These are phyloP conservation scores for Gymnopithys bicolor DNA, from an alignment of 2,797 vertebrate species.

Conservation along the genomic window DNA sequence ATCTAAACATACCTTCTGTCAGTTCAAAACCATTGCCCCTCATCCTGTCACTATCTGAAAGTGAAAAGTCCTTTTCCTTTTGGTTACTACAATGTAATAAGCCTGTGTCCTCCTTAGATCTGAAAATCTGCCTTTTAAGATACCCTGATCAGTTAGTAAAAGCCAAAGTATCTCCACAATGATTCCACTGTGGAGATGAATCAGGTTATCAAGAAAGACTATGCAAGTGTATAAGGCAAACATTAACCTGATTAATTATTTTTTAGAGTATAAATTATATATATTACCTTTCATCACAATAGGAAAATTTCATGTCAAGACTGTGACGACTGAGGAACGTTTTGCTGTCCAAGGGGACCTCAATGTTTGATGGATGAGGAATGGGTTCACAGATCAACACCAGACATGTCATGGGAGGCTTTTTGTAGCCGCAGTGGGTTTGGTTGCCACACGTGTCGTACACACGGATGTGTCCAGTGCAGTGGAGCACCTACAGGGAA, in stretches of 20 bases:
- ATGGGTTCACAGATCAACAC: constrained; percentile 97
- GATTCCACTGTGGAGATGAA: background rate
- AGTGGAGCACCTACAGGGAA: constrained; percentile 88
- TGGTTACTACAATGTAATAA: background rate
- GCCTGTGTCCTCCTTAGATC: background rate
- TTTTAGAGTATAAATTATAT: background rate
- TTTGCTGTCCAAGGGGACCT: constrained; percentile 96
- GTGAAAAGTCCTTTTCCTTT: background rate
- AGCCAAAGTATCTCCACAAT: background rate
- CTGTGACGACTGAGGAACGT: constrained; percentile 98
- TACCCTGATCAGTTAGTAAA: background rate
- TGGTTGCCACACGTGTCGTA: constrained; percentile 80
- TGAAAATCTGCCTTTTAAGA: background rate
- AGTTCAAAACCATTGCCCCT: background rate
- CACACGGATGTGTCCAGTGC: constrained; percentile 90
- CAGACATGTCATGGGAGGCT: constrained; percentile 89
- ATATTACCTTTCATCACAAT: constrained; percentile 95
- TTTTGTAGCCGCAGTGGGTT: constrained; percentile 83
- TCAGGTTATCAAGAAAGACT: background rate
- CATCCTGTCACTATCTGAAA: background rate
- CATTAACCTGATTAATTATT: background rate
- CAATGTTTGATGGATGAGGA: constrained; percentile 97
- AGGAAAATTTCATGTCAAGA: constrained; percentile 99
- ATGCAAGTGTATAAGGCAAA: background rate
- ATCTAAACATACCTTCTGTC: background rate